phyloP scores from a whole-genome alignment of 2,888 invertebrate species.

The Eubasilissa splendida region DNA sequence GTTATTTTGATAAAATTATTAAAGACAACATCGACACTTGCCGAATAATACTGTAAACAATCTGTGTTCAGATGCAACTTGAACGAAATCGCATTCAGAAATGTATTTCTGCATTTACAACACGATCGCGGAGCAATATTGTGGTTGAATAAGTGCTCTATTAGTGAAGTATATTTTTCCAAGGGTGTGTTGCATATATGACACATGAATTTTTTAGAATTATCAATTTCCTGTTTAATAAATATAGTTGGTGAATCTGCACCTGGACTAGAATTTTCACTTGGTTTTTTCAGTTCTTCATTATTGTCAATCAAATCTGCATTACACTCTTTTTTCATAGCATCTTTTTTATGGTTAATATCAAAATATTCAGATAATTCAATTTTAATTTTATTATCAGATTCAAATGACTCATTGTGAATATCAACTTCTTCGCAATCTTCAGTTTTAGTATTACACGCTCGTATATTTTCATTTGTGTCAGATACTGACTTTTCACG shows the following conservation, averaged over 20 bases:
- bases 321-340: no score
- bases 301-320: no score
- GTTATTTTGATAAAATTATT: constrained; percentile 6
- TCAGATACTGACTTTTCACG: background rate
- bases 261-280: no score
- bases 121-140: constrained; percentile 47
- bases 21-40: background rate
- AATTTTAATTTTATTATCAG: no score
- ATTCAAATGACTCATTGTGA: no score
- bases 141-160: constrained; percentile 50
- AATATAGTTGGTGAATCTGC: background rate
- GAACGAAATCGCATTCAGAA: constrained; percentile 49
- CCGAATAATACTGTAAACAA: constrained; percentile 21
- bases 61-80: constrained; percentile 46
- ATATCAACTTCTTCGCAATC: background rate
- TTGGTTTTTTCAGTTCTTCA: no score
- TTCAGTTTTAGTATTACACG: background rate
- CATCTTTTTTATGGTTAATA: no score
- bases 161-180: background rate
- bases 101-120: constrained; percentile 47
- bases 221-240: background rate
- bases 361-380: no score
- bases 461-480: background rate
- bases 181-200: constrained; percentile 17
- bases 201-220: constrained; percentile 16